phyloP scores from a whole-genome alignment of 35 echinoderm and acorn worm species.

The Heliocidaris tuberculata region DNA sequence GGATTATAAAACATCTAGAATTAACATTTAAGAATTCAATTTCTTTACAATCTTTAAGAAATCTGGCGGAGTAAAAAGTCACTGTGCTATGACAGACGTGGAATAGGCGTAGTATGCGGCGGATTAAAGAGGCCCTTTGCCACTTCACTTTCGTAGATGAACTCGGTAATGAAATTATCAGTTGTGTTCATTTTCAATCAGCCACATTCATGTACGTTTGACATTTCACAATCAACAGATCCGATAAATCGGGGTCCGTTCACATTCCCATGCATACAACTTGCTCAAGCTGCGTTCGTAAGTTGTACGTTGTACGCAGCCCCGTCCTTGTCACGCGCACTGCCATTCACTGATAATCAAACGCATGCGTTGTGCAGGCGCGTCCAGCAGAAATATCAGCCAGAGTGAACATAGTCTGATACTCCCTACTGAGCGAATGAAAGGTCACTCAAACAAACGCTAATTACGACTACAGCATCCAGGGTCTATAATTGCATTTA shows the following conservation, averaged over 20 bases:
- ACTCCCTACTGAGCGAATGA: conserved; percentile 1
- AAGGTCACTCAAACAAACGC: conserved; percentile 38
- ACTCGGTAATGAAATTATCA: neutral
- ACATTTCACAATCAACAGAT: conserved; percentile 18
- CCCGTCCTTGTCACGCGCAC: no score
- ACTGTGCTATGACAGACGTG: no score
- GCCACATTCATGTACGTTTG: conserved; percentile 10
- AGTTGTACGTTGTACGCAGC: no score
- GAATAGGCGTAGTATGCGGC: no score
- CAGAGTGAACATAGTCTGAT: neutral
- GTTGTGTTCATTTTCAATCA: conserved; percentile 18
- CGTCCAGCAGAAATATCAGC: neutral
- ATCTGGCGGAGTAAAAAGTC: no score
- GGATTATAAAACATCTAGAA: no score
- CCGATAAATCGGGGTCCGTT: neutral
- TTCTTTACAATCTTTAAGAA: no score
- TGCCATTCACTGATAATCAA: no score
- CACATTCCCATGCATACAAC: neutral
- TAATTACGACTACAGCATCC: neutral
- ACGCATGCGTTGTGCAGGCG: neutral
- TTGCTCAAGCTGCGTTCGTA: neutral
- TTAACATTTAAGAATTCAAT: no score
- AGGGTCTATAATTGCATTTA: conserved; percentile 36
- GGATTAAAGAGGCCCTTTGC: neutral
- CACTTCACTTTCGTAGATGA: neutral